Conservation (phyloP, 2,113 vertebrate genomes). For the Condylura cristata region DNA sequence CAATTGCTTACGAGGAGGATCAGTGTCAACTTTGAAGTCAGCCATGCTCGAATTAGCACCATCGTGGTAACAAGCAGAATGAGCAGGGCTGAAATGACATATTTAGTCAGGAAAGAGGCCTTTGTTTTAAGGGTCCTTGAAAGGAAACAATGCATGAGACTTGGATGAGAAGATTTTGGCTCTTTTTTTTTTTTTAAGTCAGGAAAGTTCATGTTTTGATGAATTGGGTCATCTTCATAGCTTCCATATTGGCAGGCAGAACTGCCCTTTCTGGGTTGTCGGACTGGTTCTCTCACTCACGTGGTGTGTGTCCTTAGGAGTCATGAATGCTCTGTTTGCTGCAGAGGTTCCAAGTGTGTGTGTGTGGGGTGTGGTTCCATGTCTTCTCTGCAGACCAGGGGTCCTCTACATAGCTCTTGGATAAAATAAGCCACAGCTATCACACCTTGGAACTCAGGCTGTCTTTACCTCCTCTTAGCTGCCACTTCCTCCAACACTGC, state of each 20-base stretch:
- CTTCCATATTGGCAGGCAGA: neutral
- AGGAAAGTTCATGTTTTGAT: neutral
- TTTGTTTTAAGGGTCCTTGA: slow-evolving; percentile 27
- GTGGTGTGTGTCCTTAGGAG: neutral
- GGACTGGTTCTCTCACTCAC: neutral
- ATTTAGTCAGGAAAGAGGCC: slow-evolving; percentile 63
- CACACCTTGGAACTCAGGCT: neutral
- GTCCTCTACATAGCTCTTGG: neutral
- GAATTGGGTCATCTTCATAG: neutral
- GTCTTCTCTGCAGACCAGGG: too few relatives aligned
- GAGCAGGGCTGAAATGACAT: slow-evolving; percentile 65
- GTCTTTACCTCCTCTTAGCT: neutral
- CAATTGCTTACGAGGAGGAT: slow-evolving; percentile 75
- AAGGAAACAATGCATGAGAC: slow-evolving; percentile 13
- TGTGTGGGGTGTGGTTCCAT: neutral
- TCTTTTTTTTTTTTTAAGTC: neutral
- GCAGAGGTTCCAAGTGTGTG: neutral
- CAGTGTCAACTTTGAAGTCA: slow-evolving; percentile 77
- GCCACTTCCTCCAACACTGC: neutral
- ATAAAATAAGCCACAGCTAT: neutral
- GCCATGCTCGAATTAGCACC: slow-evolving; percentile 75
- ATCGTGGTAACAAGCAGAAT: slow-evolving; percentile 65
- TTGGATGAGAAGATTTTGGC: slow-evolving; percentile 53
- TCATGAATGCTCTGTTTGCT: neutral
- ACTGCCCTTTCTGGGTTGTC: neutral